Evolutionary conservation across 2,113 vertebrate genomes (phyloP).

Genomic region (Coregonus clupeaformis): DNA sequence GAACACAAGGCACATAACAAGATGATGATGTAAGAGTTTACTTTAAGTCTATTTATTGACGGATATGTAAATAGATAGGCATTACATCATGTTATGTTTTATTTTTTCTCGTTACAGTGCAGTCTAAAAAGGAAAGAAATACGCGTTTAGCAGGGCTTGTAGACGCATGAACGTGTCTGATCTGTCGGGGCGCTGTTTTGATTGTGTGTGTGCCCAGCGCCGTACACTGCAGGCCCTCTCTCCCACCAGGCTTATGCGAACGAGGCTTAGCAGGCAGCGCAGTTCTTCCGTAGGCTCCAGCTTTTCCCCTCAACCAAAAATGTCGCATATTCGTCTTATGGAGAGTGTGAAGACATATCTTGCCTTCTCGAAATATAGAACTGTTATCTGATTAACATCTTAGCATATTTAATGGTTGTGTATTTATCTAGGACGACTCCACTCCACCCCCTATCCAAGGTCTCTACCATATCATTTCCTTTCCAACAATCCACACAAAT

Average conservation of each 20-base stretch:
- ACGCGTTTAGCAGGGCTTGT: not conserved
- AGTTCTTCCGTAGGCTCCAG: not conserved
- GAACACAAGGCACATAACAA: too few relatives aligned
- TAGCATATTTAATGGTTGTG: not conserved
- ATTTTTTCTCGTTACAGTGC: not conserved
- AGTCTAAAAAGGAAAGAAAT: not conserved
- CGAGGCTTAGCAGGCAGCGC: conserved; percentile 16
- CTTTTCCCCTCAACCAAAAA: not conserved
- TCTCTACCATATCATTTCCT: not conserved
- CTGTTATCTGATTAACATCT: too few relatives aligned
- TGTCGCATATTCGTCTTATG: not conserved
- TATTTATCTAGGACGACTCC: not conserved
- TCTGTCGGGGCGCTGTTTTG: conserved; percentile 42
- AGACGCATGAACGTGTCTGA: conserved; percentile 1
- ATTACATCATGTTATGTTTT: not conserved
- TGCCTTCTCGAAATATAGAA: not conserved
- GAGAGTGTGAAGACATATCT: not conserved
- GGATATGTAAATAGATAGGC: not conserved
- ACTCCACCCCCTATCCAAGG: not conserved
- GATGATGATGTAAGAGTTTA: too few relatives aligned
- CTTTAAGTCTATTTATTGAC: too few relatives aligned
- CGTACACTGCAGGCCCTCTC: conserved; percentile 14
- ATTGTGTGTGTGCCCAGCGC: not conserved
- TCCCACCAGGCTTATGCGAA: not conserved
- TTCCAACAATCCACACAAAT: not conserved